phyloP scores from a whole-genome alignment of 2,888 invertebrate species.

The Pseudanteris insignis region DNA sequence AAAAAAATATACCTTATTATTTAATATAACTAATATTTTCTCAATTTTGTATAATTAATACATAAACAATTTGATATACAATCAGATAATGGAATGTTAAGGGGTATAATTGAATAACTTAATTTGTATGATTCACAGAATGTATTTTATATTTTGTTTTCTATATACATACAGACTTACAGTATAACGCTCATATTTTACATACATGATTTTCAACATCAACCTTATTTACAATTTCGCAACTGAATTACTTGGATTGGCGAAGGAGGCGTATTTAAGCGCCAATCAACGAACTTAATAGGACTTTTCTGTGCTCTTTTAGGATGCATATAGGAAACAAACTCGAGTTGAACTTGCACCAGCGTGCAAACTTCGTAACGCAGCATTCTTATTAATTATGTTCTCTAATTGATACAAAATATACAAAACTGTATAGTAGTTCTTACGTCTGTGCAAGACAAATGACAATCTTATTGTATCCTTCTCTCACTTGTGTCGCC shows the following conservation, averaged over 20 bases:
- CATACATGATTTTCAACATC: constrained; percentile 40
- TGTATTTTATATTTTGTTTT: constrained; percentile 25
- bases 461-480: too few species aligned
- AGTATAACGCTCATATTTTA: constrained; percentile 20
- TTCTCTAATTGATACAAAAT: constrained; percentile 4
- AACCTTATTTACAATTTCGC: constrained; percentile 36
- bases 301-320: constrained; percentile 43
- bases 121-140: constrained; percentile 24
- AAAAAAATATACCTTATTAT: too few species aligned
- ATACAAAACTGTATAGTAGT: constrained; percentile 3
- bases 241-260: constrained; percentile 14
- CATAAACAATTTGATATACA: too few species aligned
- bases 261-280: constrained; percentile 1
- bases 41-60: too few species aligned
- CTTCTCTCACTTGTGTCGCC: too few species aligned
- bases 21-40: too few species aligned
- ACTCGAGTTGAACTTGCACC: neutral
- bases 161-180: constrained; percentile 35
- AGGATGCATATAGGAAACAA: constrained; percentile 37
- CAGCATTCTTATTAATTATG: constrained; percentile 3
- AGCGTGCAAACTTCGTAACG: neutral
- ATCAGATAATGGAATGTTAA: too few species aligned
- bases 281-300: constrained; percentile 27
- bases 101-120: neutral
- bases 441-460: neutral